Base-by-base conservation (phyloP, 2,888 invertebrate species). In the Coelopa pilipes region DNA sequence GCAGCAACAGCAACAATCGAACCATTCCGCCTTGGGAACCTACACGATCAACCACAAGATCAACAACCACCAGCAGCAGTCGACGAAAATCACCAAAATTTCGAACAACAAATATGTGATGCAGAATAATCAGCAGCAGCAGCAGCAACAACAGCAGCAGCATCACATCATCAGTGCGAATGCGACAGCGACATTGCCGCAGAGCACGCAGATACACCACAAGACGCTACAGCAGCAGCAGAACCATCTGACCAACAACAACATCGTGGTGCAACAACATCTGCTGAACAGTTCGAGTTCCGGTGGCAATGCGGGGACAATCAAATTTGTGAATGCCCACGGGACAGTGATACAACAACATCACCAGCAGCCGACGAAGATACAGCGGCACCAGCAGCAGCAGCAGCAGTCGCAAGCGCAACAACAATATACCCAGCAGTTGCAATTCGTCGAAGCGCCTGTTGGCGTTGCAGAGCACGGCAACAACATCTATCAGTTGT, bases 251-350 rank as follows among this genome's bases (percentile, higher is more conserved):
- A 59, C 65, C 79, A 24, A 74, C 76, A 13, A 62, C 78, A 74
- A 24, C 69, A 79, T 15, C 78, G 77, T 47, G 75, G 60, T 60
- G 66, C 76, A 76, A 55, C 76, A 77, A 59, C 76, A 76, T 45
- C 77, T 75, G 34, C 69, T 68, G 68, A 74, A 34, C 7, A 75
- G 70, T 66, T 4, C 67, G 5, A 57, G 24, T 62, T 17, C 74
- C 1, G 72, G 72, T 70, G 76, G 73, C 53, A 77, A 77, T 34
- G 78, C 63, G 77, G 79, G 82, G 45, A 85, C 86, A 24, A 88
- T 88, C 12, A 88, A 88, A 77, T 88, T 87, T 82, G 87, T 88
- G 10, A 88, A 88, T 77, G 84, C 87, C 3, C 87, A 88, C 60
- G 88, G 88, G 49, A 87, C 87, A 1, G 83, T 88, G 19, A 84